Conservation (phyloP, 2,797 vertebrate species). For the Neostethus bicornis region DNA sequence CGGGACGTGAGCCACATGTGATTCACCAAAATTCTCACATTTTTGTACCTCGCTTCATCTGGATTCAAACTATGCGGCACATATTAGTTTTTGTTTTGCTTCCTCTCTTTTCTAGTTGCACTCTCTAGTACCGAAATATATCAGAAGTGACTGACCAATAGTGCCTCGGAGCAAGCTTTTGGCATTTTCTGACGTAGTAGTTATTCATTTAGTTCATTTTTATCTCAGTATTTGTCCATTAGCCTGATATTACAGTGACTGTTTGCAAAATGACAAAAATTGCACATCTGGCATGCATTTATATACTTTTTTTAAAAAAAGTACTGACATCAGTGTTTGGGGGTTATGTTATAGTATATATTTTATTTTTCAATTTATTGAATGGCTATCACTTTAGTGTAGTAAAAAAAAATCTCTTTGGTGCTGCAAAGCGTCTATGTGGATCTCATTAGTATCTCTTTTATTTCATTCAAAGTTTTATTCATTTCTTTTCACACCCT, state of each 20-base stretch:
- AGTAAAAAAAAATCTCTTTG: slow-evolving; percentile 37
- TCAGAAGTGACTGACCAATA: background rate
- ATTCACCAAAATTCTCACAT: no score
- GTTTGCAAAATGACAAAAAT: background rate
- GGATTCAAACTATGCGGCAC: no score
- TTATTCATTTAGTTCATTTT: background rate
- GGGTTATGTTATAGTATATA: slow-evolving; percentile 16
- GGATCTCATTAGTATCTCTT: slow-evolving; percentile 27
- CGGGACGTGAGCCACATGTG: no score
- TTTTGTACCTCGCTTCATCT: no score
- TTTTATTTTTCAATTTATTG: slow-evolving; percentile 50
- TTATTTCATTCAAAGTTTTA: slow-evolving; percentile 22
- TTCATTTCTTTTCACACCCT: slow-evolving; percentile 9
- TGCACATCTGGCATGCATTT: no score
- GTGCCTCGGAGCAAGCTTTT: background rate
- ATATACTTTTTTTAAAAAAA: slow-evolving; percentile 5
- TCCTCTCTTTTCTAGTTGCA: background rate
- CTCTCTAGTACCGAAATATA: background rate
- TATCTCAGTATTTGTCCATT: background rate
- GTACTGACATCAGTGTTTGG: slow-evolving; percentile 21
- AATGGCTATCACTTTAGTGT: slow-evolving; percentile 40
- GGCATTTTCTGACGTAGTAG: background rate
- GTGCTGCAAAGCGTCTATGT: slow-evolving; percentile 30
- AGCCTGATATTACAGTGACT: background rate
- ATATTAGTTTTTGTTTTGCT: no score